Evolutionary conservation across 2,888 invertebrate genomes (phyloP).

Genomic region (Agriopis aurantiaria): DNA sequence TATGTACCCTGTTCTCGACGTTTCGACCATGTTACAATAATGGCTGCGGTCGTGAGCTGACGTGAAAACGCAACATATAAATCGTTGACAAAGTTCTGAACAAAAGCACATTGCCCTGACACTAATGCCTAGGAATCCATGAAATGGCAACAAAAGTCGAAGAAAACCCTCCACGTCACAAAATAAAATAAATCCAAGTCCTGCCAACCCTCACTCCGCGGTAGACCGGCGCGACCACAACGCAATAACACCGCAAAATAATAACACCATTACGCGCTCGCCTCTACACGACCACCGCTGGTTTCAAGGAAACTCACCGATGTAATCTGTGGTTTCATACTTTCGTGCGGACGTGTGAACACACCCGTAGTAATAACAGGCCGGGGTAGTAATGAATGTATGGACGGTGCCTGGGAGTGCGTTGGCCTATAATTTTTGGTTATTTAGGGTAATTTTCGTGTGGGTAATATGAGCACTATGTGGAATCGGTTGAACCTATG

Average conservation of each 20-base stretch:
- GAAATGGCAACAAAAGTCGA: slow-evolving; percentile 37
- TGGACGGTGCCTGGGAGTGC: slow-evolving; percentile 32
- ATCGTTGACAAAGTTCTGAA: no score
- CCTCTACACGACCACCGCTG: slow-evolving; percentile 46
- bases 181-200: slow-evolving; percentile 44
- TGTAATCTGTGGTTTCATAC: slow-evolving; percentile 44
- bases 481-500: slow-evolving; percentile 10
- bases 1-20: no score
- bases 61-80: no score
- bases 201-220: slow-evolving; percentile 41
- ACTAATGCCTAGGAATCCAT: slow-evolving; percentile 29
- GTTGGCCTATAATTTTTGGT: slow-evolving; percentile 28
- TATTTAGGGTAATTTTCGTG: slow-evolving; percentile 29
- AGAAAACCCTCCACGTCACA: slow-evolving; percentile 44
- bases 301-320: slow-evolving; percentile 51
- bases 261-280: slow-evolving; percentile 56
- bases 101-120: no score
- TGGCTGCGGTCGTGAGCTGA: no score
- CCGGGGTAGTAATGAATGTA: slow-evolving; percentile 39
- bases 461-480: slow-evolving; percentile 24
- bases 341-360: slow-evolving; percentile 42
- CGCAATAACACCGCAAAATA: slow-evolving; percentile 57
- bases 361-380: slow-evolving; percentile 43
- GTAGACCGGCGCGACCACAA: slow-evolving; percentile 45
- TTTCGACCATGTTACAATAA: no score